Evolutionary conservation across 2,113 vertebrate genomes (phyloP), one percentile per base, ranked within the genome.

Genomic region (Indicator indicator): DNA sequence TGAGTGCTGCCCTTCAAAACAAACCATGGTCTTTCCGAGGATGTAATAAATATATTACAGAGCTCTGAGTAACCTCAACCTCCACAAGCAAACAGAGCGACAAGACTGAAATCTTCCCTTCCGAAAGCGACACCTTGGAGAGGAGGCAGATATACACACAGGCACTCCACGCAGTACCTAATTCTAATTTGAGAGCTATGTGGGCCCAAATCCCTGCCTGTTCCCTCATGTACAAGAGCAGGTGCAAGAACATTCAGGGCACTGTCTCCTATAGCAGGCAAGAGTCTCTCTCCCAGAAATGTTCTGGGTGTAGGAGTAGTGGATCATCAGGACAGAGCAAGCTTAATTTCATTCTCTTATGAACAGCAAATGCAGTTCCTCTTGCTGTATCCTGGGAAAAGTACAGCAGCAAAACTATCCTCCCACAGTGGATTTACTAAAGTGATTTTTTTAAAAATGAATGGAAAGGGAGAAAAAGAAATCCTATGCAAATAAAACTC

Each of bases 291-390:
- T 71, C 72, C 69, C 88, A 94, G 83, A 88, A 91, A 81, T 19
- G 60, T n/a, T 17, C 54, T 38, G 69, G 42, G 74, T 93, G 90
- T 93, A 90, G 93, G 91, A 94, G 80, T 55, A 72, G 62, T 17
- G 21, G 85, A 83, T 94, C 82, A 85, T 68, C 72, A 83, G 89
- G 85, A 93, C 85, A 72, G 83, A 93, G 86, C 67, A 93, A 94
- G 88, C 76, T 90, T 91, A 93, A 94, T 95, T 96, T 95, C 80
- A 67, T 95, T 93, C 88, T 88, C 90, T 78, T 78, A n/a, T 84
- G 88, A 94, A 90, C 89, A 83, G 80, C 86, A 94, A 95, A 94
- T 93, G 83, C 80, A 94, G 92, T 96, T 93, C 79, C 76, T 90
- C 70, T 91, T 81, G 62, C 76, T 75, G 86, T 83, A 96, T 78